Evolutionary conservation across 1,140 invertebrate species (phyloP).

Genomic region (Drosophila bocqueti): DNA sequence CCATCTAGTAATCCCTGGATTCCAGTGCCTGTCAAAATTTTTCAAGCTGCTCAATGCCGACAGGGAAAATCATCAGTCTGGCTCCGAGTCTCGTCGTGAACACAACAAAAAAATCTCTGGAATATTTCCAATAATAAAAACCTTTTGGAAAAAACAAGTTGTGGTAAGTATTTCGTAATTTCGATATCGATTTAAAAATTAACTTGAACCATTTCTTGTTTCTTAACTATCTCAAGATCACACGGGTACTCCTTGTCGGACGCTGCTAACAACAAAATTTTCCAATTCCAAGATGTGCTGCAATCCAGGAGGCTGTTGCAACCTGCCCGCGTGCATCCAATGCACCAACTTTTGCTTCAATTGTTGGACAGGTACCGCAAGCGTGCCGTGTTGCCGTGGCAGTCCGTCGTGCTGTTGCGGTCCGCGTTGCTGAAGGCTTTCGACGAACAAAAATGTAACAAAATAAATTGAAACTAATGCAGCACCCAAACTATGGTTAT

Average conservation of each 20-base stretch:
- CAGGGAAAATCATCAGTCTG: slow-evolving; percentile 13
- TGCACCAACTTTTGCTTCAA: slow-evolving; percentile 71
- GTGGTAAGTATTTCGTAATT: slow-evolving; percentile 20
- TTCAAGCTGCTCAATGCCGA: background rate
- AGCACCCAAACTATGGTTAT: background rate
- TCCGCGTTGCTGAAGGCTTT: slow-evolving; percentile 6
- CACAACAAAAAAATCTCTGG: slow-evolving; percentile 37
- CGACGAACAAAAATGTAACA: background rate
- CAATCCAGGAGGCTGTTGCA: slow-evolving; percentile 64
- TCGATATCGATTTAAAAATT: background rate
- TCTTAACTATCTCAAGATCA: background rate
- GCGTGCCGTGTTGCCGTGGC: slow-evolving; percentile 35
- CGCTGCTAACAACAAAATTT: background rate
- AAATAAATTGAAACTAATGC: background rate
- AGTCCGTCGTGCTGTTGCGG: slow-evolving; percentile 42
- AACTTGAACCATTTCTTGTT: too few species aligned
- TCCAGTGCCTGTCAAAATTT: background rate
- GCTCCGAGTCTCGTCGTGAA: slow-evolving; percentile 29
- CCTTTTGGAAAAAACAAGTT: slow-evolving; percentile 26
- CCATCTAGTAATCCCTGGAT: slow-evolving; percentile 10
- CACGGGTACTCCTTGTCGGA: slow-evolving; percentile 4
- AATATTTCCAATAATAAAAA: slow-evolving; percentile 21
- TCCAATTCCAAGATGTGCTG: slow-evolving; percentile 58
- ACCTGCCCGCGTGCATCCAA: slow-evolving; percentile 51
- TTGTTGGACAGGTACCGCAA: slow-evolving; percentile 60